Conservation (phyloP, 2,888 invertebrate genomes). For the Chaetogeoica ovagalla region DNA sequence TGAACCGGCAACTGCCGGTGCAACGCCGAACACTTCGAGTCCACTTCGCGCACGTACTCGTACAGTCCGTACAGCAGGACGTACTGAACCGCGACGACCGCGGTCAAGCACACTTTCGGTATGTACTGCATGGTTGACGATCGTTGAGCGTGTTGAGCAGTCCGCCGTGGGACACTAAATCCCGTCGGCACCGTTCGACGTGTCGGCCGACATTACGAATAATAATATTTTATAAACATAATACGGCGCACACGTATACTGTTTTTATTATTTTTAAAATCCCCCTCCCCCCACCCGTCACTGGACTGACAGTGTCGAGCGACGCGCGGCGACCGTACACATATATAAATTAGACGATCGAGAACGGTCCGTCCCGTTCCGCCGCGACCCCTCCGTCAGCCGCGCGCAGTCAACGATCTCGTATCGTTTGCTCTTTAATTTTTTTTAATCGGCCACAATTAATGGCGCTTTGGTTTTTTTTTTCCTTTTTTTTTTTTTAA, state of each 20-base stretch:
- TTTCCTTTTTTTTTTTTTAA: conserved; percentile 15
- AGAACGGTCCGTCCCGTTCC: not conserved
- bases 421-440: not conserved
- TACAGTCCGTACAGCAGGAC: conserved; percentile 42
- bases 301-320: not conserved
- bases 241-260: no score
- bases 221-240: no score
- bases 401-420: conserved; percentile 15
- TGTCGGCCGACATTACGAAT: not conserved
- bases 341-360: not conserved
- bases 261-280: not conserved
- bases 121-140: conserved; percentile 37
- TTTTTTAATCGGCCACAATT: conserved; percentile 43
- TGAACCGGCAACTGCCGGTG: not conserved
- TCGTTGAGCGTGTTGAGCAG: no score
- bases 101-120: conserved; percentile 34
- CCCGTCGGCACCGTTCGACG: not conserved
- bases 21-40: conserved; percentile 25
- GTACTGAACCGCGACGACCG: conserved; percentile 41
- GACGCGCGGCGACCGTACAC: not conserved
- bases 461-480: not conserved
- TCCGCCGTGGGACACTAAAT: not conserved
- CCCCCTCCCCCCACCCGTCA: no score
- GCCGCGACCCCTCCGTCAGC: no score
- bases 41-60: conserved; percentile 40